Base-by-base conservation (phyloP, 2,797 vertebrate genomes). In the Phoebastria nigripes region DNA sequence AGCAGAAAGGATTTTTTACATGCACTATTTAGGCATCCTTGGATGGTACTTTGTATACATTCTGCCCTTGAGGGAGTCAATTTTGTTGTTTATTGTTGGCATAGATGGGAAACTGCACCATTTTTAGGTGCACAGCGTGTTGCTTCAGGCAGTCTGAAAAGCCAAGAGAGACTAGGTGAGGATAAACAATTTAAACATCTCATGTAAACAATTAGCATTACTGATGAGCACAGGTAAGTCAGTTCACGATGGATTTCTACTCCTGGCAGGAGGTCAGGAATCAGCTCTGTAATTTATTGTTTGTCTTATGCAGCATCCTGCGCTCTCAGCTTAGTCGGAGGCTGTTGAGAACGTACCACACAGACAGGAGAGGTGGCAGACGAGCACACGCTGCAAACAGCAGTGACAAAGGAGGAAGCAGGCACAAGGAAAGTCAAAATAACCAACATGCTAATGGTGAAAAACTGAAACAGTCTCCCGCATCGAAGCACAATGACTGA, bases 321-420 rank as follows among this genome's bases (percentile, higher is more conserved):
- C 6, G 47, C 42, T 15, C 82, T 8, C 61, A 5, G 42, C 26
- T 19, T 3, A 4, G 47, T 0, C 2, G 5, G 33, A 6, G 71
- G 6, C 58, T 4, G 35, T 7, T 1, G 33, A 19, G 72, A 21
- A n/a, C 25, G 5, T 0, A 6, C 16, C 20, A 15, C 14, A 3
- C 0, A 16, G 39, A 11, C 21, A 11, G 39, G 28, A 49, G 69
- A 33, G 56, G 35, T 5, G 29, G 51, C 70, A n/a, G 35, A 16
- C 22, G 63, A 29, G 47, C 11, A 2, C 33, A 4, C 1, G 2
- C 54, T 46, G 65, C 55, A 19, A 26, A 20, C 26, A 6, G 86
- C 22, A 0, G 14, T 4, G 47, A 33, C 37, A 17, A 6, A 26
- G 46, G 63, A 31, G 58, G 47, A 28, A 26, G 20, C 11, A 21